These are phyloP conservation scores for Rhyacophila evoluta DNA, from an alignment of 2,888 invertebrate genomes.

Conservation along the genomic window DNA sequence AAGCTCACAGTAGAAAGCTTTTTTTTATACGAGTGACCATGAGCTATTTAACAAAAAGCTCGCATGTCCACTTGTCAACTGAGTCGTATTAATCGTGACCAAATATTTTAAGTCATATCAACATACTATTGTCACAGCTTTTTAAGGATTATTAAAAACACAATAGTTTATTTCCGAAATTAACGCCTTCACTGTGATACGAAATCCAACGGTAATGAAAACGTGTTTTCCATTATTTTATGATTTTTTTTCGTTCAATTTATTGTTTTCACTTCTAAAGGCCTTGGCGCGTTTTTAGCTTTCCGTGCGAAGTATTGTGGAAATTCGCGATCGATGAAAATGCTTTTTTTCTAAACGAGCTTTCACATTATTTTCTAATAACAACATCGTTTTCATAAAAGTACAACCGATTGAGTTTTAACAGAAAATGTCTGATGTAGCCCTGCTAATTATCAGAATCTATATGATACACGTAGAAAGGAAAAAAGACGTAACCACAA, in stretches of 20 bases:
- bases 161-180: neutral
- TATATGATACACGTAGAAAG: too few relatives aligned
- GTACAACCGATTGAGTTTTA: too few relatives aligned
- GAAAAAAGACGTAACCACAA: too few relatives aligned
- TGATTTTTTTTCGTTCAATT: neutral
- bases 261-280: neutral
- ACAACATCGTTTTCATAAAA: too few relatives aligned
- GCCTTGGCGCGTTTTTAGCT: neutral
- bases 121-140: neutral
- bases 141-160: neutral
- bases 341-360: too few relatives aligned
- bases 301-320: neutral
- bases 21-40: neutral
- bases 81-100: neutral
- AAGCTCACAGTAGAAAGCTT: neutral
- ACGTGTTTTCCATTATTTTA: neutral
- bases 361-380: too few relatives aligned
- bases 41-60: neutral
- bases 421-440: too few relatives aligned
- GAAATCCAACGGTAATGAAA: neutral
- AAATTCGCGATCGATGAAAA: neutral
- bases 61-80: neutral
- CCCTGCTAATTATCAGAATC: too few relatives aligned
- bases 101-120: neutral
- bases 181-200: neutral